These are phyloP conservation scores for Potamilus streckersoni DNA, from an alignment of 1,140 invertebrate genomes.

Conservation along the genomic window DNA sequence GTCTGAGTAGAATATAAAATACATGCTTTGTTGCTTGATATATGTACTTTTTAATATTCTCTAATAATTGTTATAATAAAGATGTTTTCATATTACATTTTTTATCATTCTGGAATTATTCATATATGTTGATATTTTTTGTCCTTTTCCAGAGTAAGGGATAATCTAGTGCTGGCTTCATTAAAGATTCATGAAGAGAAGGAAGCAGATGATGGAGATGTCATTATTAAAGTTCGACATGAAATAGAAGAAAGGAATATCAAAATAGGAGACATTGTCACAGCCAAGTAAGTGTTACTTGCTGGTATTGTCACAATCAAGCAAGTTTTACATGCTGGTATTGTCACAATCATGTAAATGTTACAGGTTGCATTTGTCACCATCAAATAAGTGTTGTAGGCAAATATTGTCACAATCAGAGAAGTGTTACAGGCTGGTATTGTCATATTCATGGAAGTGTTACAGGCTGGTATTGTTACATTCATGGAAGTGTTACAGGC, in stretches of 20 bases:
- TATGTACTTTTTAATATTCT: too few relatives aligned
- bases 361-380: slow-evolving; percentile 17
- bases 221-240: too few relatives aligned
- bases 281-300: slow-evolving; percentile 31
- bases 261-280: slow-evolving; percentile 32
- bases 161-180: slow-evolving; percentile 30
- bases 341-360: slow-evolving; percentile 36
- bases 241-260: not conserved
- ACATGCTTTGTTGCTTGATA: too few relatives aligned
- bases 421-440: slow-evolving; percentile 2
- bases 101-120: too few relatives aligned
- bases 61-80: too few relatives aligned
- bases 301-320: slow-evolving; percentile 27
- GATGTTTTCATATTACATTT: too few relatives aligned
- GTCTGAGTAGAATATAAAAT: too few relatives aligned
- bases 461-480: too few relatives aligned
- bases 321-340: slow-evolving; percentile 27
- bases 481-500: too few relatives aligned
- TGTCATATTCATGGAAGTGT: too few relatives aligned
- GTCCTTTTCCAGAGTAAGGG: slow-evolving; percentile 27
- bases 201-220: slow-evolving; percentile 8
- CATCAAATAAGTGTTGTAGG: slow-evolving; percentile 28
- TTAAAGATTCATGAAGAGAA: slow-evolving; percentile 29
- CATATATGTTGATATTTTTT: too few relatives aligned
- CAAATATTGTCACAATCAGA: slow-evolving; percentile 24